These are phyloP conservation scores for Corythornis cristatus DNA, from an alignment of 2,113 vertebrate species.

Conservation along the genomic window DNA sequence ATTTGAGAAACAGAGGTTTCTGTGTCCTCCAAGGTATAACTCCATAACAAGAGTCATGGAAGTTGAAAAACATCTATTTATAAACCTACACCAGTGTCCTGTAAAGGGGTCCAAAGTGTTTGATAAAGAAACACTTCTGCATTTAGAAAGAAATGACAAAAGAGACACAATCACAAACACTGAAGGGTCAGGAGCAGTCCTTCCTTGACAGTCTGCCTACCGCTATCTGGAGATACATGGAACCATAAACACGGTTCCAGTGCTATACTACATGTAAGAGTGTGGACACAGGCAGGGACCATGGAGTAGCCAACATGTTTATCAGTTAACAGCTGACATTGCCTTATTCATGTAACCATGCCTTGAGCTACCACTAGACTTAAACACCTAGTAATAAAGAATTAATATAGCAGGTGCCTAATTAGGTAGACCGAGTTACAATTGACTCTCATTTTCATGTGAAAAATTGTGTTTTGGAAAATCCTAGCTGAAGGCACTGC, in stretches of 20 bases:
- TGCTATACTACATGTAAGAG: not conserved
- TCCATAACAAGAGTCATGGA: not conserved
- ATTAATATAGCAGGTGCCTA: not conserved
- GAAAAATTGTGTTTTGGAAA: constrained; percentile 10
- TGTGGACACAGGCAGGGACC: fast-evolving
- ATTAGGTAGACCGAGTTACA: constrained; percentile 16
- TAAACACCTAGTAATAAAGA: constrained; percentile 16
- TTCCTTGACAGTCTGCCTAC: not conserved
- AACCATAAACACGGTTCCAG: not conserved
- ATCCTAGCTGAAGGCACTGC: constrained; percentile 27
- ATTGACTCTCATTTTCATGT: not conserved
- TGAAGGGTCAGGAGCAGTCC: not conserved
- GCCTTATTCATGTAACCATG: not conserved
- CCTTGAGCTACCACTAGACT: not conserved
- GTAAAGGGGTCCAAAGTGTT: not conserved
- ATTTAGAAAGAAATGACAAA: not conserved
- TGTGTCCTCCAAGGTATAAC: fast-evolving
- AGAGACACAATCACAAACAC: not conserved
- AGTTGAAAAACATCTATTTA: not conserved
- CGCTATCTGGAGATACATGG: not conserved
- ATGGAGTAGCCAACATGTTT: not conserved
- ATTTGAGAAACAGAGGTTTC: fast-evolving
- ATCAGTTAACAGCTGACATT: not conserved
- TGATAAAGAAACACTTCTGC: not conserved
- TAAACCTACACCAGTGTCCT: not conserved